Evolutionary conservation across 92 coral and sea anemone genomes (phyloP).

Genomic region (Chrysogorgia sp.): DNA sequence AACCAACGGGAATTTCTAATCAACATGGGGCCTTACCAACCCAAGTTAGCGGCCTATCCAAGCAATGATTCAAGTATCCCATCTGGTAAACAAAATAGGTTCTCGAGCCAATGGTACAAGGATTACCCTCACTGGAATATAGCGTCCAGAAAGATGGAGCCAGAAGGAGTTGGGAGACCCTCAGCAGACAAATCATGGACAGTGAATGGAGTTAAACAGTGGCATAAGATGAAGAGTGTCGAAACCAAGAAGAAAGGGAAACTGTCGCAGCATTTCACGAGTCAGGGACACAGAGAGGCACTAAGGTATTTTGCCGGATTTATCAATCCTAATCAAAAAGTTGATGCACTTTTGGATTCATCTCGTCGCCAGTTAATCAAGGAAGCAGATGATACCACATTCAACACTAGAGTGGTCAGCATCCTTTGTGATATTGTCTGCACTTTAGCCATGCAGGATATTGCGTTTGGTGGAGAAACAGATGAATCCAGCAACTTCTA

Average conservation of each 20-base stretch:
- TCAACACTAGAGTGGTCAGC: slow-evolving; percentile 14
- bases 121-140: slow-evolving; percentile 2
- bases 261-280: slow-evolving; percentile 6
- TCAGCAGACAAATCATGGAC: slow-evolving; percentile 28
- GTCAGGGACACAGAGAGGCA: background rate
- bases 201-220: slow-evolving; percentile 19
- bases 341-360: slow-evolving; percentile 21
- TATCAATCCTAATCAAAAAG: slow-evolving; percentile 28
- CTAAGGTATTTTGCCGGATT: slow-evolving; percentile 16
- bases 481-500: slow-evolving; percentile 19
- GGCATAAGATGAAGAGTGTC: slow-evolving; percentile 31
- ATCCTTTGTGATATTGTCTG: slow-evolving; percentile 16
- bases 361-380: slow-evolving; percentile 8
- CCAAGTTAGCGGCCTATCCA: slow-evolving; percentile 31
- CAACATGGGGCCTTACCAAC: slow-evolving; percentile 19
- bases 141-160: slow-evolving; percentile 18
- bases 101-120: slow-evolving; percentile 30
- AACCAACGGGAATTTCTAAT: slow-evolving; percentile 8
- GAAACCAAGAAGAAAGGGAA: slow-evolving; percentile 18
- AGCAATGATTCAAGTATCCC: slow-evolving; percentile 7
- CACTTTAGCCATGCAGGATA: slow-evolving; percentile 20
- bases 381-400: slow-evolving; percentile 14
- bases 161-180: slow-evolving; percentile 18
- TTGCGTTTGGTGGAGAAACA: slow-evolving; percentile 25
- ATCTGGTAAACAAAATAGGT: slow-evolving; percentile 22